Evolutionary conservation across 2,888 invertebrate genomes (phyloP), one percentile per base, ranked within the genome.

Genomic region (Gordius sp.): DNA sequence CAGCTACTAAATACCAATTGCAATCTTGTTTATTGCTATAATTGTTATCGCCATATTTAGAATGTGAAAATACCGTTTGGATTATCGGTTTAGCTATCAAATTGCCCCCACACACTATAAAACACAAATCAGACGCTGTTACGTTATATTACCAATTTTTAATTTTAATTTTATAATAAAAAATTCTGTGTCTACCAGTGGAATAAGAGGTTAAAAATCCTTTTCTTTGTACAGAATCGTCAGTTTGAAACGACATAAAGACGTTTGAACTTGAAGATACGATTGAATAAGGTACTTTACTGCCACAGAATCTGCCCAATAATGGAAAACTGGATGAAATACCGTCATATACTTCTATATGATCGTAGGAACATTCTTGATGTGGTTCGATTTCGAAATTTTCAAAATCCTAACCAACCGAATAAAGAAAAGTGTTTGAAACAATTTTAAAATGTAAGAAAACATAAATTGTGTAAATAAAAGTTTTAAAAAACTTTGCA

Each of bases 351-450:
- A 89, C 78, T 0, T 80, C 80, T 2, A 97, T 80, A 67, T 86
- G 82, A 68, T 97, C 97, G 67, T 93, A 97, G 0, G 82, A 80
- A 66, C 93, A 97, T 68, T 89, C 86, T 74, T 87, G 78, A 71
- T 97, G 93, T 0, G 85, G 83, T 67, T 97, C 93, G 68, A 97
- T 75, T 67, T 89, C 87, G 68, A 97, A 93, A 58, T 80, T 80
- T 64, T 80, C 79, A 71, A 93, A 93, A 47, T 79, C 67, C 76
- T 76, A 61, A n/a, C n/a, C n/a, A n/a, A n/a, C n/a, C n/a, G n/a
- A n/a, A n/a, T n/a, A 8, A 20, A 47, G 24, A 16, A 16, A 23
- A 47, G n/a, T 16, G 8, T 26, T 57, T 60, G 2, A 61, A 58
- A 59, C 63, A 65, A 4, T 60, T 63, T 63, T 64, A 58, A 57